Conservation (phyloP, 2,113 vertebrate species). For the Nesogale talazaci region DNA sequence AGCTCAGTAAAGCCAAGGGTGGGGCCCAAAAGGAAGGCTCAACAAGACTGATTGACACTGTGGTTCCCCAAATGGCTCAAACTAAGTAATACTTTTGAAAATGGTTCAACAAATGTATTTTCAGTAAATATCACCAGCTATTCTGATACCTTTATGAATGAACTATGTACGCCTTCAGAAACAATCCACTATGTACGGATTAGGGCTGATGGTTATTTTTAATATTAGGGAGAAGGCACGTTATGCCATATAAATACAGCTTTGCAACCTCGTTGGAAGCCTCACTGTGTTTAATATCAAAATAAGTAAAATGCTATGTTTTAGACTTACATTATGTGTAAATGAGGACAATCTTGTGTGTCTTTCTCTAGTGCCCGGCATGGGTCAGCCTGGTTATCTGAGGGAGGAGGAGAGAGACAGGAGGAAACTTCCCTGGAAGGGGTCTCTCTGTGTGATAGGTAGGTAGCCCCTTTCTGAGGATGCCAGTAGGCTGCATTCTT, state of each 20-base stretch:
- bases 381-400: background rate
- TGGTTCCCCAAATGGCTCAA: too few relatives aligned
- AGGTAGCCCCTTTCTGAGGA: background rate
- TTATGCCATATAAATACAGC: background rate
- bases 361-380: background rate
- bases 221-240: background rate
- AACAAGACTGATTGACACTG: too few relatives aligned
- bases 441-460: background rate
- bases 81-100: background rate
- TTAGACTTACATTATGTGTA: background rate
- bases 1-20: too few relatives aligned
- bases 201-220: background rate
- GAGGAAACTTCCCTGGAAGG: too few relatives aligned
- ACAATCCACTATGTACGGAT: background rate
- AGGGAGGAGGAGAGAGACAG: background rate
- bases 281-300: background rate
- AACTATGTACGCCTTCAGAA: background rate
- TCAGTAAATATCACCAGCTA: background rate
- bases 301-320: background rate
- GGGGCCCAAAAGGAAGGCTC: too few relatives aligned
- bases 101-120: background rate
- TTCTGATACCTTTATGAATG: background rate
- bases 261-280: background rate
- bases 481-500: background rate
- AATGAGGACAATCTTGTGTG: background rate